phyloP scores from a whole-genome alignment of 2,888 invertebrate genomes.

The Synergus japonicus region DNA sequence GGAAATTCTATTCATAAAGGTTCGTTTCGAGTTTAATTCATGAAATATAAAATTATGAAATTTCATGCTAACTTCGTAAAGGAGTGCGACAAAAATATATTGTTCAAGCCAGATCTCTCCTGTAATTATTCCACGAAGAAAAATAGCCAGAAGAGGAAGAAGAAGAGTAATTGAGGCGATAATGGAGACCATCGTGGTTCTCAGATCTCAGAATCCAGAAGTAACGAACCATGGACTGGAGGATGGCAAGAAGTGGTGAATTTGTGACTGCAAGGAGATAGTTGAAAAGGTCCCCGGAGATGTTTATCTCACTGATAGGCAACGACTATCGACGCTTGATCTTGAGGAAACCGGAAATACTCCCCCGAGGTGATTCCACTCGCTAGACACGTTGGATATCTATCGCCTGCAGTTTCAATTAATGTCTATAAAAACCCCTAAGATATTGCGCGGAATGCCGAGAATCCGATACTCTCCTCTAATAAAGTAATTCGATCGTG shows the following conservation, averaged over 20 bases:
- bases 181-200: conserved; percentile 1
- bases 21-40: no score
- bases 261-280: conserved; percentile 6
- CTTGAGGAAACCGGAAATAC: conserved; percentile 28
- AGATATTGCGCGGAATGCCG: not conserved
- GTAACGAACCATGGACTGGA: not conserved
- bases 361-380: conserved; percentile 30
- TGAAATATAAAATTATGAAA: no score
- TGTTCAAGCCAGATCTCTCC: no score
- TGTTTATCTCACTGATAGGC: conserved; percentile 31
- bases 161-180: conserved; percentile 14
- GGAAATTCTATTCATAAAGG: no score
- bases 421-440: conserved; percentile 24
- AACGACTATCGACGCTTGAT: conserved; percentile 19
- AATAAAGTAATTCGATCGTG: not conserved
- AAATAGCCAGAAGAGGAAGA: not conserved
- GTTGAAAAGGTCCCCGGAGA: conserved; percentile 20
- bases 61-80: no score
- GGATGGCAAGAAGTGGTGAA: not conserved
- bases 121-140: not conserved
- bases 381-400: conserved; percentile 31
- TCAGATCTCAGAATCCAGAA: not conserved
- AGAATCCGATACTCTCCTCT: conserved; percentile 13
- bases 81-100: no score
- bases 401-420: conserved; percentile 25